Conservation (phyloP, 2,797 vertebrate genomes). For the Eulemur coronatus region DNA sequence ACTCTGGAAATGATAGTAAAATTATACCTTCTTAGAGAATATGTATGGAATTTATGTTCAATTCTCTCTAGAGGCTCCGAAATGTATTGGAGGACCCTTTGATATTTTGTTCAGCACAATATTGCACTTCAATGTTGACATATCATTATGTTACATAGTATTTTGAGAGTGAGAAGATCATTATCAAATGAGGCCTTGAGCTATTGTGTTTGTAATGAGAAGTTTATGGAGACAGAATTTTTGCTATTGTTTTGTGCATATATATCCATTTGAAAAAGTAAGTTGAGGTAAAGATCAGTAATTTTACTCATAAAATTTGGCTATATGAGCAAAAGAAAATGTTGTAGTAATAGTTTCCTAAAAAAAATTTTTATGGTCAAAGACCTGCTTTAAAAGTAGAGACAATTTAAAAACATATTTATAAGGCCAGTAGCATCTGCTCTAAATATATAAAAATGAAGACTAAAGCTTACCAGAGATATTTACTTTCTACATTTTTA, state of each 20-base stretch:
- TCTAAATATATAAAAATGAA: background rate
- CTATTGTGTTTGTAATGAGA: background rate
- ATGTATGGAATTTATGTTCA: background rate
- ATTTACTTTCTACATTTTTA: slow-evolving; percentile 32
- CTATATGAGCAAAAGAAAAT: slow-evolving; percentile 5
- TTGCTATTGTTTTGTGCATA: background rate
- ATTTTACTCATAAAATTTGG: background rate
- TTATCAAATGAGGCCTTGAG: background rate
- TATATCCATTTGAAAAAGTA: background rate
- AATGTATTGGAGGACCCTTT: background rate
- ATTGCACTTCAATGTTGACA: background rate
- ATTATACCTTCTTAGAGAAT: background rate
- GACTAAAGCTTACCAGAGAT: background rate
- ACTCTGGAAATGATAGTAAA: background rate
- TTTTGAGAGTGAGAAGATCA: background rate
- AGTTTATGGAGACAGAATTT: background rate
- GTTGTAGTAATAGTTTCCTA: slow-evolving; percentile 5
- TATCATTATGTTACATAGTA: background rate
- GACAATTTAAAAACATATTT: slow-evolving; percentile 26
- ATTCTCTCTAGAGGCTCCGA: background rate
- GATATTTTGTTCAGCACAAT: background rate
- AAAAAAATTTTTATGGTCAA: slow-evolving; percentile 52
- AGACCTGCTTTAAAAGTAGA: slow-evolving; percentile 1
- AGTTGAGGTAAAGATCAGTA: background rate
- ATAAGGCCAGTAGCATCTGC: background rate